These are phyloP conservation scores for Enteromius unitaeniatus DNA, from an alignment of 2,797 vertebrate species.

Conservation along the genomic window DNA sequence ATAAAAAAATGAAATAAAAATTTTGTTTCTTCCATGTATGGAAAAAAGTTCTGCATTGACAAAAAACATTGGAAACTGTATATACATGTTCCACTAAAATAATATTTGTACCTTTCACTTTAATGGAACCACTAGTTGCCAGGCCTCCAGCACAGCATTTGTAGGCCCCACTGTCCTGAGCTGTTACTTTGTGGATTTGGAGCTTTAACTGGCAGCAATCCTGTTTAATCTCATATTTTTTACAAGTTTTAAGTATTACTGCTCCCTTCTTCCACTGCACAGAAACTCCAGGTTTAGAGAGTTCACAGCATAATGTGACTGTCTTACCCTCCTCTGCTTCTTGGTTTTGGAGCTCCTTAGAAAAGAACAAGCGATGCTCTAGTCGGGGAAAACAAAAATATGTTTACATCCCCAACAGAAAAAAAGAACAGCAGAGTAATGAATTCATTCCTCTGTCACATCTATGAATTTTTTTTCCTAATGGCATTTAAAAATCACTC, in stretches of 20 bases:
- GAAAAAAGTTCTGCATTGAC: conserved; percentile 26
- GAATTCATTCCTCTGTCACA: neutral
- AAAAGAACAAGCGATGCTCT: conserved; percentile 43
- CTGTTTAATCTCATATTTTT: conserved; percentile 74
- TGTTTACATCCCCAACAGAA: neutral
- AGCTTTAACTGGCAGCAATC: conserved; percentile 77
- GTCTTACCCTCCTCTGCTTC: conserved; percentile 68
- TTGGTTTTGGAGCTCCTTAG: conserved; percentile 63
- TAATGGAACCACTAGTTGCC: conserved; percentile 62
- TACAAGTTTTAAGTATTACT: conserved; percentile 72
- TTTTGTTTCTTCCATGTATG: neutral
- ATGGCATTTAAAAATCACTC: neutral
- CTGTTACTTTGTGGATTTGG: conserved; percentile 77
- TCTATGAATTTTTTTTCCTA: neutral
- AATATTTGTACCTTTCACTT: conserved; percentile 39
- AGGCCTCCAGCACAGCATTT: conserved; percentile 71
- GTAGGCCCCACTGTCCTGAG: conserved; percentile 85
- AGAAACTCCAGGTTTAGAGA: conserved; percentile 70
- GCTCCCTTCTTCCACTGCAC: conserved; percentile 78
- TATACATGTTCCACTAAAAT: conserved; percentile 13
- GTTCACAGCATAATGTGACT: conserved; percentile 71
- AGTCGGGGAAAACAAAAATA: neutral
- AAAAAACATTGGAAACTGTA: conserved; percentile 45
- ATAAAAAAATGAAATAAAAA: neutral
- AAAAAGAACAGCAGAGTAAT: neutral